These are phyloP conservation scores for Lagodon rhomboides DNA, from an alignment of 2,797 vertebrate species.

Conservation along the genomic window DNA sequence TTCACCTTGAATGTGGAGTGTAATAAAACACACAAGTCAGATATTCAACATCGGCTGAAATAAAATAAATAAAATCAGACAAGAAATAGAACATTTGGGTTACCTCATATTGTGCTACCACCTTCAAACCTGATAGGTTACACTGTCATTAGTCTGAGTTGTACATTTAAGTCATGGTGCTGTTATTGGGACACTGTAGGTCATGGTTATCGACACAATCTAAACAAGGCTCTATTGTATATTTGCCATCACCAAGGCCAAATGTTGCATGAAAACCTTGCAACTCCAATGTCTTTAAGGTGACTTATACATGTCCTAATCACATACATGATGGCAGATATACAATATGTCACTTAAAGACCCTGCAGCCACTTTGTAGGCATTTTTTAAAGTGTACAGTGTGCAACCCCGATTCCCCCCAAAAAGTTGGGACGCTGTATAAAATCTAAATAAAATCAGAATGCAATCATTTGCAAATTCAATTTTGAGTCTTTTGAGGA, in stretches of 20 bases:
- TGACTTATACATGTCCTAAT: neutral
- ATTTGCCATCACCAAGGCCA: neutral
- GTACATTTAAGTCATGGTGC: neutral
- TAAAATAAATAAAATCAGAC: neutral
- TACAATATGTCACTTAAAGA: neutral
- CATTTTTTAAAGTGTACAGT: neutral
- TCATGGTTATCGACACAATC: neutral
- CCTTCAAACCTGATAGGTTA: neutral
- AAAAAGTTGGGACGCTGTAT: too few relatives aligned
- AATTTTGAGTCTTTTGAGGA: too few relatives aligned
- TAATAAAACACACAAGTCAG: constrained; percentile 27
- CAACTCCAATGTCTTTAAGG: neutral
- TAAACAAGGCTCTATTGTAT: neutral
- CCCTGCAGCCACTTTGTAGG: too few relatives aligned
- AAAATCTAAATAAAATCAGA: too few relatives aligned
- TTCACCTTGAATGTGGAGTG: constrained; percentile 17
- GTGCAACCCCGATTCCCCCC: too few relatives aligned
- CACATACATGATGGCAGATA: neutral
- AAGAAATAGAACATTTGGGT: neutral
- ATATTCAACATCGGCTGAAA: constrained; percentile 8
- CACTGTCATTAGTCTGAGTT: neutral
- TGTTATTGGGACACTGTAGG: neutral
- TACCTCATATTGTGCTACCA: neutral
- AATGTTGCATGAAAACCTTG: neutral
- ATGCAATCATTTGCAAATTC: too few relatives aligned